Evolutionary conservation across 2,113 vertebrate species (phyloP).

Genomic region (Trichomycterus rosablanca): DNA sequence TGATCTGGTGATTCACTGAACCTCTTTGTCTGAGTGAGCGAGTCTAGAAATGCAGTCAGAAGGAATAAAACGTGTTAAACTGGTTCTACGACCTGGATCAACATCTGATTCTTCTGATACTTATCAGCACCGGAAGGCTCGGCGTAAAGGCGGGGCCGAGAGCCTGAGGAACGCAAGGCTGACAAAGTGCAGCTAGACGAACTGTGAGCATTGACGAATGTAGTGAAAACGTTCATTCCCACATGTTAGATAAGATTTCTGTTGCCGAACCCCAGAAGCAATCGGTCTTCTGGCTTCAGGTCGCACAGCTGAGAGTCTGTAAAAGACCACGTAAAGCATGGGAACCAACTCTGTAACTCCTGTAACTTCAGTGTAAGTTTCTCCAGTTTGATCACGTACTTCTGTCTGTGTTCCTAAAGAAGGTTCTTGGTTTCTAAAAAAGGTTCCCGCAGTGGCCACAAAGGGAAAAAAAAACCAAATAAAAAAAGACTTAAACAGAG

Average conservation of each 20-base stretch:
- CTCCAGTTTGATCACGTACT: too few relatives aligned
- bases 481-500: too few relatives aligned
- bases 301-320: not conserved
- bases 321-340: too few relatives aligned
- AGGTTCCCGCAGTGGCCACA: too few relatives aligned
- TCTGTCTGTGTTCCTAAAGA: too few relatives aligned
- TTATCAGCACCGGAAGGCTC: conserved; percentile 6
- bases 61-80: conserved; percentile 15
- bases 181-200: not conserved
- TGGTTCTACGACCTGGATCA: conserved; percentile 20
- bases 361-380: too few relatives aligned
- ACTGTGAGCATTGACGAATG: conserved; percentile 2
- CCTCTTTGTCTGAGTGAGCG: too few relatives aligned
- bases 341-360: too few relatives aligned
- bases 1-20: too few relatives aligned
- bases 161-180: not conserved
- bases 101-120: conserved; percentile 19
- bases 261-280: conserved; percentile 8
- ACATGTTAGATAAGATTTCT: not conserved
- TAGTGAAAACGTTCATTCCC: not conserved
- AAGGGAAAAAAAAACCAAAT: too few relatives aligned
- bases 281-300: conserved; percentile 4
- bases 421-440: too few relatives aligned
- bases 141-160: not conserved
- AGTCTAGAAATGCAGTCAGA: not conserved